Evolutionary conservation across 2,888 invertebrate species (phyloP).

Genomic region (Hypomecis punctinalis): DNA sequence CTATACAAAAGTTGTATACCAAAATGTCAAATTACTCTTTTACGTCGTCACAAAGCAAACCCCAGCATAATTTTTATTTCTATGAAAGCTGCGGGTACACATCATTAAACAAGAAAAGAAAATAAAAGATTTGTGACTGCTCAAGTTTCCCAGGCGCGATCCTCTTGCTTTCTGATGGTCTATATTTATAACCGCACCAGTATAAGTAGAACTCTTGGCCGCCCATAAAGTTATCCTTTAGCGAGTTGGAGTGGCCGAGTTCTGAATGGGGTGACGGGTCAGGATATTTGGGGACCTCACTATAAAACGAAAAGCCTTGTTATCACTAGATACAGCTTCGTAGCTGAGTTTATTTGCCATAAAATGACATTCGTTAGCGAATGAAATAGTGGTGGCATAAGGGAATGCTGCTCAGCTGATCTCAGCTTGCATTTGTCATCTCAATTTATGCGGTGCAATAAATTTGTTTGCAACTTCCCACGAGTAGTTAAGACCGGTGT

Average conservation of each 20-base stretch:
- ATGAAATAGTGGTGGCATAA: slow-evolving; percentile 53
- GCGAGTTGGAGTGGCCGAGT: slow-evolving; percentile 26
- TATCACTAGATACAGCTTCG: slow-evolving; percentile 58
- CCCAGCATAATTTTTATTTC: slow-evolving; percentile 38
- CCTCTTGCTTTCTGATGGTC: slow-evolving; percentile 49
- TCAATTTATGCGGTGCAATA: slow-evolving; percentile 47
- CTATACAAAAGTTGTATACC: slow-evolving; percentile 20
- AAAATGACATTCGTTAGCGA: slow-evolving; percentile 59
- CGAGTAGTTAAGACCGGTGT: too few relatives aligned
- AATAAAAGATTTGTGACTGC: slow-evolving; percentile 58
- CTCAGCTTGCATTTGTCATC: slow-evolving; percentile 24
- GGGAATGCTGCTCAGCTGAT: slow-evolving; percentile 41
- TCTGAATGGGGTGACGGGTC: slow-evolving; percentile 41
- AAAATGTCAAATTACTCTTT: slow-evolving; percentile 31
- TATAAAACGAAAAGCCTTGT: slow-evolving; percentile 57
- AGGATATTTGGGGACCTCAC: slow-evolving; percentile 44
- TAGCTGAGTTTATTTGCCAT: slow-evolving; percentile 61
- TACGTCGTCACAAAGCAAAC: slow-evolving; percentile 36
- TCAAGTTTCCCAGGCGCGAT: slow-evolving; percentile 54
- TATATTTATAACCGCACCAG: slow-evolving; percentile 47
- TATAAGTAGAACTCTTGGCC: slow-evolving; percentile 38
- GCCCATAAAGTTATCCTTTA: slow-evolving; percentile 44
- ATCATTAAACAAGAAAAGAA: slow-evolving; percentile 56
- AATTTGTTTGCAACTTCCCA: slow-evolving; percentile 38
- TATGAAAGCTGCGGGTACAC: slow-evolving; percentile 47